Conservation (phyloP, 92 coral and sea anemone species). For the Epizoanthus scotinus region DNA sequence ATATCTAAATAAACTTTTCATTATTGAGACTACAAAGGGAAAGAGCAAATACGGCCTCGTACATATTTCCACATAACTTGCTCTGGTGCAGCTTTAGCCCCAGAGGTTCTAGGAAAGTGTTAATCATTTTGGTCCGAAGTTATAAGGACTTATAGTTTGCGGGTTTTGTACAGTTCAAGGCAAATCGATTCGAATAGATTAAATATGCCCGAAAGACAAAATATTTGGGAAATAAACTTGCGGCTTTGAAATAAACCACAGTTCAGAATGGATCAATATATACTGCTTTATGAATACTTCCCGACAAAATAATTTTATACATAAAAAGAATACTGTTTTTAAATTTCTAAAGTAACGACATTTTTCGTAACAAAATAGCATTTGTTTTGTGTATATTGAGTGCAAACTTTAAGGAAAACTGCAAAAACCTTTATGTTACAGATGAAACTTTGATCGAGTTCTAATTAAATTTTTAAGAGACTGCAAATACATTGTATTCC, state of each 20-base stretch:
- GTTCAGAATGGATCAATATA: not conserved
- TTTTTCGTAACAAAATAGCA: not conserved
- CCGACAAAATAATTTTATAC: not conserved
- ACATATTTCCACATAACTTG: not conserved
- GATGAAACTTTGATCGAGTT: conserved; percentile 9
- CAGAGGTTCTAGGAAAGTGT: not conserved
- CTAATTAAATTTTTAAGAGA: conserved; percentile 39
- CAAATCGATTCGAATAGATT: conserved; percentile 10
- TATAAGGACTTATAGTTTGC: not conserved
- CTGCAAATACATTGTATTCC: conserved; percentile 14
- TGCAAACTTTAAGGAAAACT: not conserved
- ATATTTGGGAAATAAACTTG: conserved; percentile 18
- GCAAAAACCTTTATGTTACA: not conserved
- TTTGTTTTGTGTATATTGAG: not conserved
- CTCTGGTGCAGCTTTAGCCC: too few relatives aligned
- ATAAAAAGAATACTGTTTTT: not conserved
- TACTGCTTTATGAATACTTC: not conserved
- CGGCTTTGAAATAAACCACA: conserved; percentile 33
- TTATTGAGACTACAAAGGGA: too few relatives aligned
- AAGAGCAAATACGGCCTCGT: not conserved
- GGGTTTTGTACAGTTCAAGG: not conserved
- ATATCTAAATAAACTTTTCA: too few relatives aligned
- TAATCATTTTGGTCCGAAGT: not conserved
- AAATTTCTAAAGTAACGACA: not conserved
- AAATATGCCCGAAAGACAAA: conserved; percentile 18